phyloP scores from a whole-genome alignment of 2,797 vertebrate species.

The Chelon labrosus region DNA sequence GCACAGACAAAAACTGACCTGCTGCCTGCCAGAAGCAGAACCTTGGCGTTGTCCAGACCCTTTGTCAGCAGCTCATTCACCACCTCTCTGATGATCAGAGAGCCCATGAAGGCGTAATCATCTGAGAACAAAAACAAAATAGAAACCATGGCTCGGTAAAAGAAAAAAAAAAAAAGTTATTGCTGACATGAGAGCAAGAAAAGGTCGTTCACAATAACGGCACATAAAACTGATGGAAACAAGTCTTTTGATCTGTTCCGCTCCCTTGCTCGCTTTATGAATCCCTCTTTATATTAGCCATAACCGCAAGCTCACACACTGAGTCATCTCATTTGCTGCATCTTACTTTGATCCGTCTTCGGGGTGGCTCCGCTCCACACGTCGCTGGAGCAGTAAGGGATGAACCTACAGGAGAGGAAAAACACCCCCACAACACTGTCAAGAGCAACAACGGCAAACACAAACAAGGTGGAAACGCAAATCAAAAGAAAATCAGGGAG shows the following conservation, averaged over 20 bases:
- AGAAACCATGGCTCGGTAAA: no score
- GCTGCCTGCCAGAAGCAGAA: conserved; percentile 94
- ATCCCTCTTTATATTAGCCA: not conserved
- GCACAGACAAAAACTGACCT: conserved; percentile 80
- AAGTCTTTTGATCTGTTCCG: not conserved
- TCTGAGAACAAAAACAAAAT: conserved; percentile 75
- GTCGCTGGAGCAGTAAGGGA: conserved; percentile 98
- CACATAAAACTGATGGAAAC: not conserved
- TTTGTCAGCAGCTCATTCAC: conserved; percentile 92
- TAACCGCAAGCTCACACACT: conserved; percentile 7
- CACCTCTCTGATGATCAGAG: conserved; percentile 95
- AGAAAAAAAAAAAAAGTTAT: not conserved
- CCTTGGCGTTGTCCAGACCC: conserved; percentile 92
- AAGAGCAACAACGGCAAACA: conserved; percentile 3
- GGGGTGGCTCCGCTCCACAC: conserved; percentile 93
- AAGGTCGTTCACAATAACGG: not conserved
- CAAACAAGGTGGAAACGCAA: not conserved
- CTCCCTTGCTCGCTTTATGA: not conserved
- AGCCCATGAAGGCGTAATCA: conserved; percentile 97
- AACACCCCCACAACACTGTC: conserved; percentile 80
- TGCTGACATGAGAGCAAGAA: not conserved
- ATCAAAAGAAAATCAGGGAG: not conserved
- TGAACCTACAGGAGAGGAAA: conserved; percentile 83
- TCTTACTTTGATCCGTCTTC: conserved; percentile 91
- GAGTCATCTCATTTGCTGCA: not conserved